Conservation (phyloP, 2,113 vertebrate genomes). For the Uropsilus gracilis region DNA sequence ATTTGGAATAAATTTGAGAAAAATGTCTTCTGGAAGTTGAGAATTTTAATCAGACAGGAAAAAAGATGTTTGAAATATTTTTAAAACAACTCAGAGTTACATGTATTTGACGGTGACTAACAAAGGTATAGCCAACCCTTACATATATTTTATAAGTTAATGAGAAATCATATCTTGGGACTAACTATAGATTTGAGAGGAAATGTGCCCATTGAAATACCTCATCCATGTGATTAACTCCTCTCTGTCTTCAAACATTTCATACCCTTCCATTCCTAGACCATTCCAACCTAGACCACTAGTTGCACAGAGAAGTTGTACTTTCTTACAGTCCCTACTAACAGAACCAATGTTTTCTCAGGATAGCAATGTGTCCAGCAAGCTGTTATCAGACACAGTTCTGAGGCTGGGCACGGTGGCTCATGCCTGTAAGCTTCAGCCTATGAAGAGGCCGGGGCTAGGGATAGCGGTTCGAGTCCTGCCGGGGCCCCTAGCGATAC, state of each 20-base stretch:
- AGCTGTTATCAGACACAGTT: not conserved
- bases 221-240: not conserved
- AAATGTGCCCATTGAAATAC: not conserved
- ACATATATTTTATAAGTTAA: slow-evolving; percentile 2
- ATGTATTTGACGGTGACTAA: not conserved
- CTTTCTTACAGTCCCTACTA: not conserved
- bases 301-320: not conserved
- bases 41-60: not conserved
- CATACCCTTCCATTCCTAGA: not conserved
- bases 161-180: not conserved
- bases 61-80: not conserved
- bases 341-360: not conserved
- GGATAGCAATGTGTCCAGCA: not conserved
- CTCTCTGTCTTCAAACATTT: not conserved
- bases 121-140: not conserved
- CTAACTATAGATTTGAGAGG: not conserved
- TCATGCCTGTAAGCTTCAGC: no score
- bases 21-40: not conserved
- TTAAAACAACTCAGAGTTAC: slow-evolving; percentile 2
- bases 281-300: not conserved
- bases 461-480: no score
- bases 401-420: no score
- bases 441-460: no score
- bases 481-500: no score
- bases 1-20: not conserved